Evolutionary conservation across 1,140 invertebrate species (phyloP).

Genomic region (Asobara japonica): DNA sequence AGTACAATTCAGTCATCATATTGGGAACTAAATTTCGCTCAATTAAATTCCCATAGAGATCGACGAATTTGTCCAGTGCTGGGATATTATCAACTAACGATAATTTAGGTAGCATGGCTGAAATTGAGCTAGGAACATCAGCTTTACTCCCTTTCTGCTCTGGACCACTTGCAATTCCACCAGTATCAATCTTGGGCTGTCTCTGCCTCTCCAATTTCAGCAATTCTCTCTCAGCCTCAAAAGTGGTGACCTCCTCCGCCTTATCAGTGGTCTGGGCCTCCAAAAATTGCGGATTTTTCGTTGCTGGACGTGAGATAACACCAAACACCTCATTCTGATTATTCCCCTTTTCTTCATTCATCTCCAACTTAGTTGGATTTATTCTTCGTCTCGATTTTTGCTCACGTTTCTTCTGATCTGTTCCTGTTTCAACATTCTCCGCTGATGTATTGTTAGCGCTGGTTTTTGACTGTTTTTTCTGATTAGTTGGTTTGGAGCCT

Average conservation of each 20-base stretch:
- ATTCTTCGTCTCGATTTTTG: slow-evolving; percentile 48
- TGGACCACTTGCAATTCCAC: background rate
- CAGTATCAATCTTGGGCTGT: slow-evolving; percentile 40
- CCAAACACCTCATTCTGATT: slow-evolving; percentile 48
- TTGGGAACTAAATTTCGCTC: slow-evolving; percentile 67
- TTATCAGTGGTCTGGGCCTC: slow-evolving; percentile 47
- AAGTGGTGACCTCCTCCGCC: slow-evolving; percentile 41
- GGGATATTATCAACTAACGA: slow-evolving; percentile 56
- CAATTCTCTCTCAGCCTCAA: slow-evolving; percentile 52
- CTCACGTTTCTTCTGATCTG: slow-evolving; percentile 38
- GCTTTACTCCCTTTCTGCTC: slow-evolving; percentile 37
- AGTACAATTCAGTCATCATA: slow-evolving; percentile 71
- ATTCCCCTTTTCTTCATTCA: slow-evolving; percentile 43
- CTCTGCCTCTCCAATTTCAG: slow-evolving; percentile 53
- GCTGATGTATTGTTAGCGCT: background rate
- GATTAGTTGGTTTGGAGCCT: slow-evolving; percentile 37
- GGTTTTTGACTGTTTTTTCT: slow-evolving; percentile 32
- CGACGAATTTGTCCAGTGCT: slow-evolving; percentile 59
- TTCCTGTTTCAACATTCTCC: slow-evolving; percentile 36
- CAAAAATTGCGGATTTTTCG: slow-evolving; percentile 52
- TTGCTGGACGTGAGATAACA: slow-evolving; percentile 45
- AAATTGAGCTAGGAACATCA: slow-evolving; percentile 5
- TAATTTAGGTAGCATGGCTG: slow-evolving; percentile 49
- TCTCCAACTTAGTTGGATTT: slow-evolving; percentile 52
- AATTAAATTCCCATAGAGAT: slow-evolving; percentile 63